These are phyloP conservation scores for Helogale parvula DNA, from an alignment of 2,113 vertebrate genomes.

Conservation along the genomic window DNA sequence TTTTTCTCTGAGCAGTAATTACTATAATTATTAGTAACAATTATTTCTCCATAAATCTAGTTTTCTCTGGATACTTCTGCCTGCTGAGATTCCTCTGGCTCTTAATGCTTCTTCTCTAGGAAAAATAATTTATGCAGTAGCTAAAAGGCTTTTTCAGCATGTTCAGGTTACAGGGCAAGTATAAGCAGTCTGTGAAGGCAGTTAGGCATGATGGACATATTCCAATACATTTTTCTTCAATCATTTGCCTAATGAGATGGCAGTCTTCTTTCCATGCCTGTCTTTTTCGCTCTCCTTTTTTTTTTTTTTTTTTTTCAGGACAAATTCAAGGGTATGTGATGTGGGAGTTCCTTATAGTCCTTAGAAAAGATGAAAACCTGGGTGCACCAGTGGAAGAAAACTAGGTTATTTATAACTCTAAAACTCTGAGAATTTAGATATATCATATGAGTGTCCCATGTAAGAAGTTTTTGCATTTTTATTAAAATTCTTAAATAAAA, in stretches of 20 bases:
- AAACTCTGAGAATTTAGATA: background rate
- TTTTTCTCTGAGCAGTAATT: constrained; percentile 31
- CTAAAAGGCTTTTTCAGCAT: constrained; percentile 31
- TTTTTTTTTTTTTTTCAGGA: background rate
- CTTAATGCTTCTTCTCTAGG: background rate
- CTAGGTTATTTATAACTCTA: background rate
- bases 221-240: background rate
- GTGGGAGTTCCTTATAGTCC: background rate
- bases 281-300: background rate
- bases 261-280: background rate
- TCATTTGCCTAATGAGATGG: background rate
- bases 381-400: background rate
- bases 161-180: background rate
- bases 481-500: background rate
- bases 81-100: background rate
- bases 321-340: background rate
- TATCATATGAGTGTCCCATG: background rate
- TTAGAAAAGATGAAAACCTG: background rate
- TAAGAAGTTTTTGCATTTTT: background rate
- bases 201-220: background rate
- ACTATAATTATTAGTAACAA: constrained; percentile 38
- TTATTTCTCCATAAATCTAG: constrained; percentile 53
- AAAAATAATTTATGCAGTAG: constrained; percentile 24
- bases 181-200: background rate
- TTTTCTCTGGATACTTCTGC: constrained; percentile 13